A percentile compares a stretch with the other conserved stretches of the same genome.
Conservation (phyloP, 2,797 vertebrate genomes). For the Myotis pilosus region DNA sequence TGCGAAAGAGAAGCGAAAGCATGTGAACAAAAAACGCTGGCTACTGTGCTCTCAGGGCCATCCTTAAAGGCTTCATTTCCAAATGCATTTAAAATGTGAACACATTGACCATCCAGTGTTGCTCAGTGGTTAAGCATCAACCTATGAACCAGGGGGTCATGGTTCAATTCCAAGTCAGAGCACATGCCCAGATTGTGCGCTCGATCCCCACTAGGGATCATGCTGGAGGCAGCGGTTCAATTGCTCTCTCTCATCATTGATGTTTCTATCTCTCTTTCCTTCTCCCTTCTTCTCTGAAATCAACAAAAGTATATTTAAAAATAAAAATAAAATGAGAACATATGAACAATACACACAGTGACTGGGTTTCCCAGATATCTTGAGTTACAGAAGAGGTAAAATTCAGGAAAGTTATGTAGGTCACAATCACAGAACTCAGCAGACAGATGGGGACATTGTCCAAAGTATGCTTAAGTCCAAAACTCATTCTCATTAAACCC, state of each 20-base stretch:
- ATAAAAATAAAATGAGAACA: neutral
- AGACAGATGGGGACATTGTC: neutral
- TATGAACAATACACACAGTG: neutral
- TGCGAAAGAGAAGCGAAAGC: neutral
- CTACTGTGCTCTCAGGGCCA: neutral
- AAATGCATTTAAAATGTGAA: neutral
- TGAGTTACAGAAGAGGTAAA: slow-evolving; percentile 3
- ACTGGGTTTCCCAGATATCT: neutral
- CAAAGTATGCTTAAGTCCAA: neutral
- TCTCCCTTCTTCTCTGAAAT: no score
- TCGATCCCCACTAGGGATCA: no score
- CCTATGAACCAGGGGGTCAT: no score
- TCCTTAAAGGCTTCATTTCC: neutral
- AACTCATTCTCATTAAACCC: neutral
- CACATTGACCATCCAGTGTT: no score
- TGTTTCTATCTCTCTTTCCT: no score
- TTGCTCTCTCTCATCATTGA: no score
- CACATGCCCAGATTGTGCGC: no score
- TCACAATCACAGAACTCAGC: neutral
- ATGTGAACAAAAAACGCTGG: neutral
- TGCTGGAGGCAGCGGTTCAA: no score
- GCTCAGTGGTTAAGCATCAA: no score
- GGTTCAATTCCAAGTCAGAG: no score
- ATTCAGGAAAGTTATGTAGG: neutral
- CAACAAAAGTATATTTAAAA: no score